Evolutionary conservation across 1,140 invertebrate genomes (phyloP), one percentile per base, ranked within the genome.

Genomic region (Drosophila tropicalis): DNA sequence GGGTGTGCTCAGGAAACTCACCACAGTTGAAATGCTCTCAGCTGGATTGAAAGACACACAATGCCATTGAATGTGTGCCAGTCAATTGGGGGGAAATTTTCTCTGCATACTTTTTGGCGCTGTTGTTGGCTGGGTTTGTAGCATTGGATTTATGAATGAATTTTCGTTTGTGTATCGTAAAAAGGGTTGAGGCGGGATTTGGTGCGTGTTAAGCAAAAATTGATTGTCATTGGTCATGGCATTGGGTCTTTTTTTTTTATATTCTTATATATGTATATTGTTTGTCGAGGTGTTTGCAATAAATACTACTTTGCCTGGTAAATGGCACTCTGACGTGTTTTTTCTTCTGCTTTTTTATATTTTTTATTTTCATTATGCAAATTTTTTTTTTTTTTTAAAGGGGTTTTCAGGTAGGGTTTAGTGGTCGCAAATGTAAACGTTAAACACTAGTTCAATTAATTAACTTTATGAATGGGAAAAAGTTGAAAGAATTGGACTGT

Each of bases 181-280:
- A 60, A 82, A 78, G 69, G 63, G 70, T 81, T 70, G 63, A 65
- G 68, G 57, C 13, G 67, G 56, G 62, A 22, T 29, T 44, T 36
- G 67, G 67, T 86, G 83, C 76, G 83, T 89, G 83, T 62, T 75
- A 60, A 72, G 76, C 57, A 65, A 54, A 72, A 79, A 89, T 70
- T 75, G 70, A 87, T 79, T 86, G 79, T 86, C 83, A 86, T 79
- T 86, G 83, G 83, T 86, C 83, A 79, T 87, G 84, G 79, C 79
- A 72, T 70, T 87, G 67, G 55, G 55, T 44, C 12, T 64, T 58
- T 40, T 41, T 57, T 56, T 13, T 15, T 2, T n/a, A n/a, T n/a
- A 19, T 44, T 13, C 32, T 17, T 40, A 22, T 57, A 32, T 56
- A 32, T 41, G 19, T 55, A 65, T 47, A 47, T 51, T 51, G 44